Base-by-base conservation (phyloP, 1,140 invertebrate genomes). In the Trichonephila inaurata region DNA sequence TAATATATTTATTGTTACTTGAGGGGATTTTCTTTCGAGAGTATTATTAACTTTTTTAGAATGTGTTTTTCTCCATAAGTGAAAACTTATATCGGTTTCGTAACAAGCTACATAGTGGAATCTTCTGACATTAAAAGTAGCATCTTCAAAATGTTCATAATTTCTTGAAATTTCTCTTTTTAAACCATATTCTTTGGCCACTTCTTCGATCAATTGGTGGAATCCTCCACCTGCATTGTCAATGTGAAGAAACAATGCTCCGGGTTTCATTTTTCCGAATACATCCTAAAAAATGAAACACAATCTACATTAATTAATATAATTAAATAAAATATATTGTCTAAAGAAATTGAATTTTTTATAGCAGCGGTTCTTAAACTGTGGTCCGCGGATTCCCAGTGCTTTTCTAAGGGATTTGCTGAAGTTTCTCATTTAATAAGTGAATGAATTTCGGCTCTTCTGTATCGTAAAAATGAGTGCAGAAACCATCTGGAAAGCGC, bases 171-270 rank as follows among this genome's bases (percentile, higher is more conserved):
- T 83, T 3, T 85, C 21, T 7, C 58, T 40, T 33, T 51, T 10
- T 3, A 91, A 64, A 14, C 10, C 8, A 12, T n/a, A 91, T 44
- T 82, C 7, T 58, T 28, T 8, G 10, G 61, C 81, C 19, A 28
- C 60, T n/a, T 51, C 10, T 7, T 10, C 5, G 21, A 91, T 16
- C 21, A 91, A 4, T 19, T 91, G 19, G 14, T 64, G 58, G 28
- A 91, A 91, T 4, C 90, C 77, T 21, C 90, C 90, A 8, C 58
- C 77, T n/a, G 77, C 90, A 24, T 91, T 91, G 33, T 91, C 90
- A 24, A 91, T 91, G 33, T 44, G 85, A 5, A 91, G 19, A 24
- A 91, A 14, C 10, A 91, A 16, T 6, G 90, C 77, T 64, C 81
- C 90, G 12, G 18, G 77, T 19, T 91, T 82, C 90, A 91, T 91